Evolutionary conservation across 2,113 vertebrate genomes (phyloP).

Genomic region (Macrotus californicus): DNA sequence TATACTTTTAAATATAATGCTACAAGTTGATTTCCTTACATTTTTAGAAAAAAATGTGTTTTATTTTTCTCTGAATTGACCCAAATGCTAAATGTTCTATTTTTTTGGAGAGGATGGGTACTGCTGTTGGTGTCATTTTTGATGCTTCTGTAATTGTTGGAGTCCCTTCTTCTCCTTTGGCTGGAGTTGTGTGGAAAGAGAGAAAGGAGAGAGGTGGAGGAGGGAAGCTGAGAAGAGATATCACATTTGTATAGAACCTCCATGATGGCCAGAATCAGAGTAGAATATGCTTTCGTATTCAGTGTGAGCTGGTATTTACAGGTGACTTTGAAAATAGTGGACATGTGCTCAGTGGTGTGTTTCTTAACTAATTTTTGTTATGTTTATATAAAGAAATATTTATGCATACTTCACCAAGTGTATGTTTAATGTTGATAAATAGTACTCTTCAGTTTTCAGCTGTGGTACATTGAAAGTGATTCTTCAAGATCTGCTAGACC

Average conservation of each 20-base stretch:
- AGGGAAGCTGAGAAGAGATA: slow-evolving; percentile 57
- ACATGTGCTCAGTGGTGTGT: slow-evolving; percentile 87
- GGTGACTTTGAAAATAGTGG: slow-evolving; percentile 87
- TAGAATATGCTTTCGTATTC: slow-evolving; percentile 89
- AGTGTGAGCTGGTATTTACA: slow-evolving; percentile 93
- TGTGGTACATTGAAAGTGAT: slow-evolving; percentile 73
- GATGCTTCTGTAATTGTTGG: slow-evolving; percentile 35
- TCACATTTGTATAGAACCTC: slow-evolving; percentile 71
- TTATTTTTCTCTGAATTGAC: slow-evolving; percentile 72
- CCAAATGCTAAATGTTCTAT: slow-evolving; percentile 44
- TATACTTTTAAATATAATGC: slow-evolving; percentile 68
- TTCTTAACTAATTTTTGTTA: slow-evolving; percentile 87
- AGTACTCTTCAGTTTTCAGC: slow-evolving; percentile 76
- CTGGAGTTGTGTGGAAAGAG: slow-evolving; percentile 12
- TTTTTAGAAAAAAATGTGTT: slow-evolving; percentile 58
- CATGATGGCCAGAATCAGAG: slow-evolving; percentile 65
- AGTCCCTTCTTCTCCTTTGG: slow-evolving; percentile 43
- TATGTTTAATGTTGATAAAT: slow-evolving; percentile 86
- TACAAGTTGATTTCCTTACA: slow-evolving; percentile 68
- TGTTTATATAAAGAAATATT: slow-evolving; percentile 89
- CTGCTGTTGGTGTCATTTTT: background rate
- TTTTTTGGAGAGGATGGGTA: background rate
- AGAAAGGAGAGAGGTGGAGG: background rate
- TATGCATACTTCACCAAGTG: slow-evolving; percentile 85
- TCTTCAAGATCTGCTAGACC: slow-evolving; percentile 75